These are phyloP conservation scores for Tromatobia lineatoria DNA, from an alignment of 2,888 invertebrate species.

Conservation along the genomic window DNA sequence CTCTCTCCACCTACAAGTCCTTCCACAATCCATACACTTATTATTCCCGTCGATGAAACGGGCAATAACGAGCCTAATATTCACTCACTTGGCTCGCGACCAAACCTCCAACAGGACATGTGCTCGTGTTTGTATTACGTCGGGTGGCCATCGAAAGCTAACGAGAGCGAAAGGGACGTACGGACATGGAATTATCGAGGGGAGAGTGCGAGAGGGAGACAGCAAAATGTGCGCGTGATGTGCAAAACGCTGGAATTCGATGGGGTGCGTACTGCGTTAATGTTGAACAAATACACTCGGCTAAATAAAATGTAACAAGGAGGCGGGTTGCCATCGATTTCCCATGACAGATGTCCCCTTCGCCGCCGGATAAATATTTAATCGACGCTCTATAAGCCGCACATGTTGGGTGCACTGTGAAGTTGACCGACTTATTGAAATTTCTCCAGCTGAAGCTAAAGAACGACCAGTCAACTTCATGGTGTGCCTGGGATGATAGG, in stretches of 20 bases:
- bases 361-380: slow-evolving; percentile 84
- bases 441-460: neutral
- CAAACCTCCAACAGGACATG: slow-evolving; percentile 77
- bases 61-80: slow-evolving; percentile 77
- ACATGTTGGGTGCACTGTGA: slow-evolving; percentile 37
- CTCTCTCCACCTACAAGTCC: neutral
- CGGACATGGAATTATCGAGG: slow-evolving; percentile 11
- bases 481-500: neutral
- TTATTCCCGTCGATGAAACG: slow-evolving; percentile 55
- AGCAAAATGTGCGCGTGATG: slow-evolving; percentile 13
- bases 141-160: slow-evolving; percentile 17
- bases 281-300: slow-evolving; percentile 82
- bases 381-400: slow-evolving; percentile 77
- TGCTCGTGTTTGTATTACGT: slow-evolving; percentile 75
- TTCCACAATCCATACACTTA: slow-evolving; percentile 51
- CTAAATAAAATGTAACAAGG: slow-evolving; percentile 83
- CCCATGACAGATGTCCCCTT: slow-evolving; percentile 82
- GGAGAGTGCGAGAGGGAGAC: slow-evolving; percentile 23
- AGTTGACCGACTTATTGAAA: slow-evolving; percentile 1
- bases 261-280: slow-evolving; percentile 77
- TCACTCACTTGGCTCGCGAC: slow-evolving; percentile 76
- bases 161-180: slow-evolving; percentile 42
- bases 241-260: slow-evolving; percentile 55
- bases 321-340: slow-evolving; percentile 56
- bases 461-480: slow-evolving; percentile 12